Evolutionary conservation across 1,140 invertebrate species (phyloP), one percentile per base, ranked within the genome.

Genomic region (Drosophila melanica): DNA sequence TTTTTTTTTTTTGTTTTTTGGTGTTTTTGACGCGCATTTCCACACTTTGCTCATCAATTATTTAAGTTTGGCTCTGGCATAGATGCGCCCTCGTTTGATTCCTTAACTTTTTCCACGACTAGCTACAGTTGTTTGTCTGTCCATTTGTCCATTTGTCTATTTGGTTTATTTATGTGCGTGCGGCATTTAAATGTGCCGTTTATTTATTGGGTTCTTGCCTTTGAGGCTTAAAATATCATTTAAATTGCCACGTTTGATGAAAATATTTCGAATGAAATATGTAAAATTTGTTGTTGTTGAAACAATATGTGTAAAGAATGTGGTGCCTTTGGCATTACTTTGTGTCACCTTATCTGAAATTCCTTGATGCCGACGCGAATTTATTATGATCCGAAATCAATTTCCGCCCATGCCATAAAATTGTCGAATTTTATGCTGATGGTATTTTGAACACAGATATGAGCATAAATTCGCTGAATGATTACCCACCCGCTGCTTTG

Each of bases 21-120:
- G n/a, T n/a, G n/a, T n/a, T n/a, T 71, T 66, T 57, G 41, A 64
- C 63, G 63, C 65, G 59, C 51, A 59, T 63, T 72, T 72, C 59
- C 58, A 70, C 70, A 64, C 68, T 58, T 23, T 27, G 58, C 81
- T 79, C 82, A 87, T 86, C 82, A 82, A 86, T 86, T 76, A 89
- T 87, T 86, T 67, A 72, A 62, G 58, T 39, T 55, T 57, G 55
- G 66, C 64, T 27, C 48, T 76, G 33, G 45, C 71, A 66, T 74
- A 72, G 65, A 45, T 64, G 69, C n/a, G 71, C 63, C 48, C 30
- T 20, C 50, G 37, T 23, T 5, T 48, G 54, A 35, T 30, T 58
- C 35, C 11, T 48, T 57, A 27, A 23, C 44, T 20, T 20, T 10
- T 14, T 4, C 54, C 9, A n/a, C n/a, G 44, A 54, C 35, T 20